A percentile compares a stretch with the other conserved stretches of the same genome.
phyloP scores from a whole-genome alignment of 1,140 invertebrate species.

The Procambarus virginalis region DNA sequence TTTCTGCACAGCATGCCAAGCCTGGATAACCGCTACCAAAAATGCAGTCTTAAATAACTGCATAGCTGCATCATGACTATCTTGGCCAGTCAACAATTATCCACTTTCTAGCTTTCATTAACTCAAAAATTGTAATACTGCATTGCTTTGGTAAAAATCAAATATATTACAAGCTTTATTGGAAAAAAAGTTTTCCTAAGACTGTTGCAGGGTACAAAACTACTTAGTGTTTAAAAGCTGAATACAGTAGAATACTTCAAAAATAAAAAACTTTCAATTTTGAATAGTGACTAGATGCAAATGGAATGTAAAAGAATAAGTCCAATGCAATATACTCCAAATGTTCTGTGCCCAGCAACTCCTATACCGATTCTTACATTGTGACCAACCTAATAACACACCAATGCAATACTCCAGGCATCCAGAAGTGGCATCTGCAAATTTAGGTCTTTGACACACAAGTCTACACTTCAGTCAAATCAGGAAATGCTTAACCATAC shows the following conservation, averaged over 20 bases:
- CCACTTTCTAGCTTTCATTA: slow-evolving; percentile 5
- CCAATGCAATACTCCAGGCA: slow-evolving; percentile 23
- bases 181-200: not conserved
- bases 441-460: slow-evolving; percentile 48
- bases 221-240: slow-evolving; percentile 3
- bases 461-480: slow-evolving; percentile 41
- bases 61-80: not conserved
- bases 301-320: slow-evolving; percentile 39
- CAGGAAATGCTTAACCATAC: slow-evolving; percentile 49
- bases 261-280: not conserved
- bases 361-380: not conserved
- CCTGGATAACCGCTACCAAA: slow-evolving; percentile 50
- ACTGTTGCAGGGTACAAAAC: slow-evolving; percentile 14
- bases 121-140: slow-evolving; percentile 3
- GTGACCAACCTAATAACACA: slow-evolving; percentile 16
- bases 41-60: slow-evolving; percentile 23
- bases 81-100: not conserved
- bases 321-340: not conserved
- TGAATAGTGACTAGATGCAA: slow-evolving; percentile 45
- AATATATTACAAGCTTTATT: not conserved
- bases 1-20: slow-evolving; percentile 51
- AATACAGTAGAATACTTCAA: not conserved
- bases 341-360: slow-evolving; percentile 27
- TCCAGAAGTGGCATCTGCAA: slow-evolving; percentile 60
- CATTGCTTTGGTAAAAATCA: slow-evolving; percentile 16